A percentile compares a stretch with the other conserved stretches of the same genome.
Conservation (phyloP, 2,888 invertebrate species). For the Masnerella sp. region DNA sequence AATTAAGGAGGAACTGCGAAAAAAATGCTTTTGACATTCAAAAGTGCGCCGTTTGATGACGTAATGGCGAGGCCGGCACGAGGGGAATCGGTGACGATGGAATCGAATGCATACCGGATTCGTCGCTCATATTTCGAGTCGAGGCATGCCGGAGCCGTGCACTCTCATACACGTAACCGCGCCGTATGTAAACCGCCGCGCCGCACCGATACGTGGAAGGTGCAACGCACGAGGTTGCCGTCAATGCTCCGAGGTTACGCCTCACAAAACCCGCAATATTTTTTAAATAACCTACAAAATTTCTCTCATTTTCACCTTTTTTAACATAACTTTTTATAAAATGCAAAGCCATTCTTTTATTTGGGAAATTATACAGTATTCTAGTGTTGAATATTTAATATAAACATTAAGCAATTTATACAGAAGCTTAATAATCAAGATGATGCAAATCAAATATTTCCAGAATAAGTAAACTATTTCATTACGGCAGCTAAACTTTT, state of each 20-base stretch:
- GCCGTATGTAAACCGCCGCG: constrained; percentile 47
- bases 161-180: constrained; percentile 36
- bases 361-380: too few relatives aligned
- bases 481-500: too few relatives aligned
- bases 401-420: too few relatives aligned
- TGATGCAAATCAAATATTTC: too few relatives aligned
- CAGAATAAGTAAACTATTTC: too few relatives aligned
- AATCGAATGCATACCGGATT: constrained; percentile 48
- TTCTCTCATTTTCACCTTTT: too few relatives aligned
- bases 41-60: constrained; percentile 44
- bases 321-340: too few relatives aligned
- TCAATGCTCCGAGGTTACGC: constrained; percentile 54
- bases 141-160: constrained; percentile 26
- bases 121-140: constrained; percentile 44
- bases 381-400: too few relatives aligned
- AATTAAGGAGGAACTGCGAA: constrained; percentile 28
- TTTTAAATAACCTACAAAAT: too few relatives aligned
- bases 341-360: too few relatives aligned
- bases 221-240: constrained; percentile 58
- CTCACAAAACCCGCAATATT: neutral
- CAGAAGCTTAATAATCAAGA: too few relatives aligned
- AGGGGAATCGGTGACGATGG: constrained; percentile 32
- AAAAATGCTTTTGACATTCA: constrained; percentile 49
- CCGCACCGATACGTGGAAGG: constrained; percentile 47
- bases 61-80: constrained; percentile 38